A percentile compares a stretch with the other conserved stretches of the same genome.
Evolutionary conservation across 2,797 vertebrate species (phyloP).

Genomic region (Crenuchus spilurus): DNA sequence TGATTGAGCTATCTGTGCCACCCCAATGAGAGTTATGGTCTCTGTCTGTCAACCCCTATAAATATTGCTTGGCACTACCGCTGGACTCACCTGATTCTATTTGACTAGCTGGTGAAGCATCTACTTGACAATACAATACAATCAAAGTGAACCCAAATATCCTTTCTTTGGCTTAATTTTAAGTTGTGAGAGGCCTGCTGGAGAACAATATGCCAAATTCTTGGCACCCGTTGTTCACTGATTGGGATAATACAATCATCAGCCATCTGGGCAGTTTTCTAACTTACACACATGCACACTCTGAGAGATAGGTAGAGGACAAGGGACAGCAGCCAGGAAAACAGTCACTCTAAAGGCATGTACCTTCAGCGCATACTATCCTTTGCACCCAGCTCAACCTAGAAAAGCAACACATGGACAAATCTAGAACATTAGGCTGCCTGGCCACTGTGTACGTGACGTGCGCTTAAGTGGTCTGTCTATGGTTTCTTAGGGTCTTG

Average conservation of each 20-base stretch:
- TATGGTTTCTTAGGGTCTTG: conserved; percentile 46
- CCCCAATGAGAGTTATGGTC: no score
- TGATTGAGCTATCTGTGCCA: no score
- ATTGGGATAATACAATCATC: conserved; percentile 40
- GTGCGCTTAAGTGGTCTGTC: conserved; percentile 17
- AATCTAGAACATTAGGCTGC: conserved; percentile 39
- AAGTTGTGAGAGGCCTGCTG: background rate
- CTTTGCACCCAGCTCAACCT: conserved; percentile 2
- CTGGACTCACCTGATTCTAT: no score
- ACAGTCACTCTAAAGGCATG: conserved; percentile 51
- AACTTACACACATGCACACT: conserved; percentile 27
- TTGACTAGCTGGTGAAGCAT: no score
- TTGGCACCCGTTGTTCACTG: conserved; percentile 24
- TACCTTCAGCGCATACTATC: conserved; percentile 24
- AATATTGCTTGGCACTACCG: no score
- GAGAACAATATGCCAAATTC: conserved; percentile 19
- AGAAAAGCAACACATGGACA: conserved; percentile 17
- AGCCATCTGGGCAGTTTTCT: conserved; percentile 26
- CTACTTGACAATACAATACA: no score
- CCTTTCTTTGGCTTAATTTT: no score
- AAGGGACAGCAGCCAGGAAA: conserved; percentile 40
- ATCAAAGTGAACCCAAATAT: no score
- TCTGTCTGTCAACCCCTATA: no score
- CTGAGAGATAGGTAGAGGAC: conserved; percentile 47
- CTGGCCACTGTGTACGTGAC: conserved; percentile 11